A percentile compares a stretch with the other conserved stretches of the same genome.
phyloP scores from a whole-genome alignment of 2,888 invertebrate species.

The Eretmocerus hayati region DNA sequence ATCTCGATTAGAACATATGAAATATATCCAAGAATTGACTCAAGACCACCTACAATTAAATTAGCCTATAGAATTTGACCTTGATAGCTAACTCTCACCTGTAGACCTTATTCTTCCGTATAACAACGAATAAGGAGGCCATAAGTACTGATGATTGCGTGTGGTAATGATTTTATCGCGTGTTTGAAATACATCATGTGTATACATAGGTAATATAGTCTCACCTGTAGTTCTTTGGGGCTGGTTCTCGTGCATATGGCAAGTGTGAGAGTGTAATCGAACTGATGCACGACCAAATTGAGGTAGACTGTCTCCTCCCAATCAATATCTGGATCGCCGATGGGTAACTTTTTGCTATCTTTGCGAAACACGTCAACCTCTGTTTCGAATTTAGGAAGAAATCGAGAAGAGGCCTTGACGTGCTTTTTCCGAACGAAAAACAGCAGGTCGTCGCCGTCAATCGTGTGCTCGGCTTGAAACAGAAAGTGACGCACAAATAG shows the following conservation, averaged over 20 bases:
- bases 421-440: conserved; percentile 94
- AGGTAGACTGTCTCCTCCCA: conserved; percentile 99
- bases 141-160: too few relatives aligned
- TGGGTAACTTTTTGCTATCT: conserved; percentile 92
- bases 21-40: too few relatives aligned
- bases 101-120: too few relatives aligned
- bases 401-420: conserved; percentile 78
- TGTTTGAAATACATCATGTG: too few relatives aligned
- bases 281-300: conserved; percentile 96
- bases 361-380: conserved; percentile 96
- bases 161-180: too few relatives aligned
- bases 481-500: conserved; percentile 90
- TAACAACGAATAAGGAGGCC: too few relatives aligned
- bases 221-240: conserved; percentile 93
- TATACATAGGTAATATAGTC: too few relatives aligned
- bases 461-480: conserved; percentile 80
- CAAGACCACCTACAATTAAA: too few relatives aligned
- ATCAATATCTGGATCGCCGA: conserved; percentile 92
- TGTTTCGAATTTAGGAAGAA: conserved; percentile 88
- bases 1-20: too few relatives aligned
- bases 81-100: too few relatives aligned
- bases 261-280: conserved; percentile 94
- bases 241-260: conserved; percentile 97
- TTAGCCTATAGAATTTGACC: too few relatives aligned
- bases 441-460: conserved; percentile 88